Evolutionary conservation across 2,113 vertebrate genomes (phyloP).

Genomic region (Oreochromis niloticus): DNA sequence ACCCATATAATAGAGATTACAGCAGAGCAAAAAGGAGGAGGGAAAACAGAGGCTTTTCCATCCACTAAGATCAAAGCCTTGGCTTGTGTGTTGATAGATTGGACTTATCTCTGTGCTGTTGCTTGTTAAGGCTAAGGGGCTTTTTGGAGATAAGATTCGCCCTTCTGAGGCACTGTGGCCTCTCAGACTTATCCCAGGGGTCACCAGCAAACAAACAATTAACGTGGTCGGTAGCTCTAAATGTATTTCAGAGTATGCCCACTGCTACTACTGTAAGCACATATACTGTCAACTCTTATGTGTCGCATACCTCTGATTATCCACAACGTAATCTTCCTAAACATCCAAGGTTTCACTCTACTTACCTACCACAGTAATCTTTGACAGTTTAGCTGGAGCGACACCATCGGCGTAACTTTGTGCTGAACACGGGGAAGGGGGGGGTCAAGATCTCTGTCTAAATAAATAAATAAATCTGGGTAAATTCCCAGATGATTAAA

Average conservation of each 20-base stretch:
- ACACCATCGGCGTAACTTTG: not conserved
- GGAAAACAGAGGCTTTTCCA: slow-evolving; percentile 1
- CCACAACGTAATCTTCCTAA: not conserved
- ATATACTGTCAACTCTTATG: not conserved
- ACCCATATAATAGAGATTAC: slow-evolving; percentile 14
- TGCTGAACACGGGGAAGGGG: not conserved
- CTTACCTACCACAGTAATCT: not conserved
- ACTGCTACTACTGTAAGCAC: not conserved
- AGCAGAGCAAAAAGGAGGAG: slow-evolving; percentile 1
- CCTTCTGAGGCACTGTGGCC: not conserved
- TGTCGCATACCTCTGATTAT: not conserved
- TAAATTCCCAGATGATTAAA: not conserved
- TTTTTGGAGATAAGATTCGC: slow-evolving; percentile 20
- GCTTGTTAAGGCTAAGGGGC: slow-evolving; percentile 4
- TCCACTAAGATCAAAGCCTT: slow-evolving; percentile 19
- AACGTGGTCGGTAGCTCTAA: not conserved
- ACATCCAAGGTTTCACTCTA: not conserved
- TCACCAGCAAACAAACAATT: slow-evolving; percentile 5
- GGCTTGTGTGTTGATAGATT: slow-evolving; percentile 13
- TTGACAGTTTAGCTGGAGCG: not conserved
- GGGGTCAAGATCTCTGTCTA: too few relatives aligned
- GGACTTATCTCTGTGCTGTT: not conserved
- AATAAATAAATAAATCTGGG: too few relatives aligned
- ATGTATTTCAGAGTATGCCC: not conserved
- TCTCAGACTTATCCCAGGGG: not conserved